Percentiles rank a stretch among this genome's conserved stretches.
Evolutionary conservation across 2,888 invertebrate species (phyloP).

Genomic region (Ceriagrion tenellum): DNA sequence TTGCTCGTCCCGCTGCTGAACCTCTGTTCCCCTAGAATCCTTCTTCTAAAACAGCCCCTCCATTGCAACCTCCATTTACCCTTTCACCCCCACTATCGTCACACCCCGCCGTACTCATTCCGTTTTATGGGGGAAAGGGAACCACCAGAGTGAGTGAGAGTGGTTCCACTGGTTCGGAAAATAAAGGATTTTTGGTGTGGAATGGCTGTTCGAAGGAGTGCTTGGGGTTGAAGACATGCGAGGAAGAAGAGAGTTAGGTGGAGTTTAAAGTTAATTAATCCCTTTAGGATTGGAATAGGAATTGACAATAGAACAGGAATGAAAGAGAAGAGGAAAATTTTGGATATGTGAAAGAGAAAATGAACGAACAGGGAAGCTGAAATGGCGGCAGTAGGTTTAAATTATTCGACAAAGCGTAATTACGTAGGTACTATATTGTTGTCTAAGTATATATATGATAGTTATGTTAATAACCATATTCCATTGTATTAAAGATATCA

Average conservation of each 20-base stretch:
- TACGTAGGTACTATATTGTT: too few relatives aligned
- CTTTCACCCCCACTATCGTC: background rate
- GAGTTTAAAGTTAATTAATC: background rate
- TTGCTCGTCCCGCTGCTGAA: too few relatives aligned
- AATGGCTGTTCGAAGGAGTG: background rate
- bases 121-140: background rate
- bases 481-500: too few relatives aligned
- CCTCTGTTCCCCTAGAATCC: too few relatives aligned
- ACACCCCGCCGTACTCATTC: background rate
- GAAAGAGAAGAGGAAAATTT: background rate
- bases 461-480: too few relatives aligned
- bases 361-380: too few relatives aligned
- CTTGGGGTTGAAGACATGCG: background rate
- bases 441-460: too few relatives aligned
- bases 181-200: background rate
- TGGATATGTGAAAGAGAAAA: too few relatives aligned
- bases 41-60: too few relatives aligned
- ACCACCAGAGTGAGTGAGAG: background rate
- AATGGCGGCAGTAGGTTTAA: too few relatives aligned
- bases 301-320: background rate
- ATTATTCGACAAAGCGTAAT: too few relatives aligned
- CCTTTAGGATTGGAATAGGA: background rate
- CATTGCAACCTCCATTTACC: too few relatives aligned
- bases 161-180: background rate
- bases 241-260: background rate